phyloP scores from a whole-genome alignment of 2,113 vertebrate genomes.

The Brachionichthys hirsutus region DNA sequence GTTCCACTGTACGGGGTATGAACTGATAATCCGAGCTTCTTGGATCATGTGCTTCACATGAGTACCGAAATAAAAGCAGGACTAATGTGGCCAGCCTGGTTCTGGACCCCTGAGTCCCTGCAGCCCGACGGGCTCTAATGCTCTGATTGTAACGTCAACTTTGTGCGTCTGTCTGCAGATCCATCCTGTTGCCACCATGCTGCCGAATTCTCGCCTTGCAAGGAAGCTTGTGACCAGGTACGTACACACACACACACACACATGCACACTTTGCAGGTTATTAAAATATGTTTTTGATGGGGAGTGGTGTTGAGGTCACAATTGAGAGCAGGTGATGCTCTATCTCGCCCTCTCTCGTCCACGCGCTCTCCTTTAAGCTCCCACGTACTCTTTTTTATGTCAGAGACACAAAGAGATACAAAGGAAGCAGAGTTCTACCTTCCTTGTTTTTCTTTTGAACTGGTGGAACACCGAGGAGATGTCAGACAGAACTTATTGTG shows the following conservation, averaged over 20 bases:
- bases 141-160: background rate
- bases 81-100: no score
- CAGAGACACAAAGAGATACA: slow-evolving; percentile 26
- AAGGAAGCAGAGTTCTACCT: slow-evolving; percentile 41
- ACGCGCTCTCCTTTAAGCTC: slow-evolving; percentile 13
- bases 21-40: no score
- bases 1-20: no score
- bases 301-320: slow-evolving; percentile 33
- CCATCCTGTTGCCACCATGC: slow-evolving; percentile 91
- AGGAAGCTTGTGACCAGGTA: slow-evolving; percentile 96
- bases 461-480: background rate
- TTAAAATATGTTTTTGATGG: slow-evolving; percentile 49
- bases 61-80: no score
- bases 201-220: slow-evolving; percentile 86
- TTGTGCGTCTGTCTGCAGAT: slow-evolving; percentile 72
- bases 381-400: slow-evolving; percentile 9
- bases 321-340: slow-evolving; percentile 57
- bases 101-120: no score
- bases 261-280: slow-evolving; percentile 10
- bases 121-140: no score
- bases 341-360: slow-evolving; percentile 14
- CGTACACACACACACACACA: slow-evolving; percentile 36
- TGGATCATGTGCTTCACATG: no score
- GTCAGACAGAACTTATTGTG: slow-evolving; percentile 1
- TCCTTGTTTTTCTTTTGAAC: slow-evolving; percentile 29